Base-by-base conservation (phyloP, 1,140 invertebrate genomes). In the Drosophila oshimai region DNA sequence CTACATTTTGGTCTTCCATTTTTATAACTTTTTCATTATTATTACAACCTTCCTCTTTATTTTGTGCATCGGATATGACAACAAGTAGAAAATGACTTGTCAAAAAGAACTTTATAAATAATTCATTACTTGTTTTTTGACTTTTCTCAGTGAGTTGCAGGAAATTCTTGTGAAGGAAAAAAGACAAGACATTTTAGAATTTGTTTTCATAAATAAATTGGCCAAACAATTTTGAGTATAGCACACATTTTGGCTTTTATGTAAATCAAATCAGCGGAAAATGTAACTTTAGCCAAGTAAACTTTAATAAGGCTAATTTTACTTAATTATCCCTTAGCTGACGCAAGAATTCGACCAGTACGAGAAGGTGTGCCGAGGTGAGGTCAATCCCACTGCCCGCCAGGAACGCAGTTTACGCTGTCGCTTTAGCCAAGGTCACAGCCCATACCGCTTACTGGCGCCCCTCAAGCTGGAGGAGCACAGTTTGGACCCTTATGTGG, bases 401-500 rank as follows among this genome's bases (percentile, higher is more conserved):
- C 60, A 87, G 24, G 51, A 33, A 83, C 73, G 78, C 0, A 54
- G 13, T 6, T 2, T 86, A 9, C 93, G 93, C 54, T 99, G 98
- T 91, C 94, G 94, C n/a, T 98, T 98, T 81, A 90, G 94, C 15
- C 92, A 92, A 41, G 94, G 93, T 22, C 93, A 94, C 57, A 93
- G 94, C 68, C 95, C 96, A 0, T 97, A 95, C 86, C 92, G 98
- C 1, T 92, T 93, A 50, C 91, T 99, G 20, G 95, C 95, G 0
- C 98, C 97, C 0, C 94, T 98, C 44, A 99, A 99, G 91, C 94
- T 98, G 86, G 99, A 99, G 91, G 95, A 97, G 77, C 94, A 96
- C 24, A 96, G 95, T 91, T 91, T 96, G 10, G 93, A 96, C 17
- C 99, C 98, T 0, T 93, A 94, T 55, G 95, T 99, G 74, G 93